These are phyloP conservation scores for Rhinella marina DNA, from an alignment of 2,797 vertebrate species.

Conservation along the genomic window DNA sequence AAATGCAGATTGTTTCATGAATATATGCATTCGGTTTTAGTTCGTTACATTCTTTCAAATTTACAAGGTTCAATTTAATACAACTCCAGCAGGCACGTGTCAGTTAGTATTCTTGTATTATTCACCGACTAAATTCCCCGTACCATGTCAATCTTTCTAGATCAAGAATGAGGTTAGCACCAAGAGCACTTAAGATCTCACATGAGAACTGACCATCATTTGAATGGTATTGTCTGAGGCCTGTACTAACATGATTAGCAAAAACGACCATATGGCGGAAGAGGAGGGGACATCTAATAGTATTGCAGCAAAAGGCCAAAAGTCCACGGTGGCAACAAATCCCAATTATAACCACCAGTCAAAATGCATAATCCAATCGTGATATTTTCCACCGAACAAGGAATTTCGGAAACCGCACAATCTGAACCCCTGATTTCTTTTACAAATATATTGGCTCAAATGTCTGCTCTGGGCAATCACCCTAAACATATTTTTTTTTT, in stretches of 20 bases:
- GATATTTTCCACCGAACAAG: not conserved
- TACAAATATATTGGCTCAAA: constrained; percentile 64
- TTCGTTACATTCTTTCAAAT: constrained; percentile 16
- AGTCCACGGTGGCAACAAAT: constrained; percentile 47
- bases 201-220: constrained; percentile 3
- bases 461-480: constrained; percentile 70
- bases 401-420: constrained; percentile 33
- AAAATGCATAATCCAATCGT: constrained; percentile 28
- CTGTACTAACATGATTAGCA: constrained; percentile 1
- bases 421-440: constrained; percentile 11
- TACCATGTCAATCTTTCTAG: not conserved
- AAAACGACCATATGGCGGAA: constrained; percentile 31
- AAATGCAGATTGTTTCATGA: constrained; percentile 61
- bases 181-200: constrained; percentile 29
- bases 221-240: not conserved
- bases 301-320: constrained; percentile 52
- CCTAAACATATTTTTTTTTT: constrained; percentile 55
- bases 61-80: not conserved
- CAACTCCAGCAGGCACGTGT: constrained; percentile 22
- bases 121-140: constrained; percentile 13
- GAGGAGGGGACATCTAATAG: constrained; percentile 11
- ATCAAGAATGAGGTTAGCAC: constrained; percentile 51
- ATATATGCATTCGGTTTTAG: constrained; percentile 7
- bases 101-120: constrained; percentile 1
- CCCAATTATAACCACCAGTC: not conserved